phyloP scores from a whole-genome alignment of 2,113 vertebrate species.

The Menidia beryllina region DNA sequence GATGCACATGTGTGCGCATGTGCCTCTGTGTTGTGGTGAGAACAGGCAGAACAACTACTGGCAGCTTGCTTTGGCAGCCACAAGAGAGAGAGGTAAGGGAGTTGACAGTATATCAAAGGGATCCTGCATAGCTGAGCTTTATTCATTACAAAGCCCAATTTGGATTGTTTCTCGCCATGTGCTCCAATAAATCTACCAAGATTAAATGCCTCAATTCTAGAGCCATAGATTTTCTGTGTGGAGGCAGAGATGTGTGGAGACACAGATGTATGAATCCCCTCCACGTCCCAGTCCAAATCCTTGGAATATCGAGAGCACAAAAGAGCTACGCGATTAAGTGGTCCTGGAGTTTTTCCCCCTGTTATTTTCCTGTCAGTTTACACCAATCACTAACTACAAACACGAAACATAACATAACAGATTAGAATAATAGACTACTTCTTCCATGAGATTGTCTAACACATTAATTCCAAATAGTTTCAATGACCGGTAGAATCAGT shows the following conservation, averaged over 20 bases:
- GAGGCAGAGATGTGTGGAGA: not conserved
- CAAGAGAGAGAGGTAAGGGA: slow-evolving; percentile 36
- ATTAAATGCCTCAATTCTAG: slow-evolving; percentile 41
- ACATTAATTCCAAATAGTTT: not conserved
- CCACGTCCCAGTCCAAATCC: slow-evolving; percentile 13
- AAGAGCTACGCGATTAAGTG: not conserved
- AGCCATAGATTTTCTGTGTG: slow-evolving; percentile 27
- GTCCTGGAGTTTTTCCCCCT: not conserved
- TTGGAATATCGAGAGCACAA: slow-evolving; percentile 11
- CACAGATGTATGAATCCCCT: not conserved
- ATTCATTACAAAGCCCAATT: slow-evolving; percentile 54
- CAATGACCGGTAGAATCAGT: no score
- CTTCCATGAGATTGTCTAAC: not conserved
- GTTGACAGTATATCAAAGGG: slow-evolving; percentile 59
- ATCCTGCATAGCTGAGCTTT: slow-evolving; percentile 47
- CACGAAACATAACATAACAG: not conserved
- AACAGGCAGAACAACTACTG: slow-evolving; percentile 53
- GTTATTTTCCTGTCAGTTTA: slow-evolving; percentile 27
- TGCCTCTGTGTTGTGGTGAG: slow-evolving; percentile 29
- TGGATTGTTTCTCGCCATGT: slow-evolving; percentile 28
- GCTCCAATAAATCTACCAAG: slow-evolving; percentile 43
- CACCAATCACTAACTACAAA: not conserved
- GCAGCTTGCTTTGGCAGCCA: slow-evolving; percentile 43
- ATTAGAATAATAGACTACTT: no score
- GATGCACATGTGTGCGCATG: slow-evolving; percentile 24